Percentiles rank a stretch among this genome's conserved stretches.
Conservation (phyloP, 92 coral and sea anemone species). For the Umimayanthus kanabou region DNA sequence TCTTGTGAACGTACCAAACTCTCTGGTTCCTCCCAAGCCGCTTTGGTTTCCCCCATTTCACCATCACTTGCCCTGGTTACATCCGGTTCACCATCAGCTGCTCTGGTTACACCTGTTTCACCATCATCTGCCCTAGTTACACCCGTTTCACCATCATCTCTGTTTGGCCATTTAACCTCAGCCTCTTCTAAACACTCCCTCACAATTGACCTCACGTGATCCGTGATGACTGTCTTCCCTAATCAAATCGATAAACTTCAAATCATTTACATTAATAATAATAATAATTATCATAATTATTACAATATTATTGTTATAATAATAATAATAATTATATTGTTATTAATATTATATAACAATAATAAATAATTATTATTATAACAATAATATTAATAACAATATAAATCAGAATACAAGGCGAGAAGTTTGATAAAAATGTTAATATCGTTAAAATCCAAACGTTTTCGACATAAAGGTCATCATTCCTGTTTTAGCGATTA, state of each 20-base stretch:
- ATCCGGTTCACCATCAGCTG: constrained; percentile 33
- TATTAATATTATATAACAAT: too few species aligned
- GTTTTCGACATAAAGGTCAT: too few species aligned
- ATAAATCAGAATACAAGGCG: too few species aligned
- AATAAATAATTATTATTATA: too few species aligned
- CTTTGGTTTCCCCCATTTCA: constrained; percentile 39
- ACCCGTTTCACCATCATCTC: constrained; percentile 1
- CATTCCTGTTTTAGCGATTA: too few species aligned
- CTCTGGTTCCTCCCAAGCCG: constrained; percentile 51
- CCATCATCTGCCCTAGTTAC: constrained; percentile 19
- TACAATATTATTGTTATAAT: too few species aligned
- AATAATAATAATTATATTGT: too few species aligned
- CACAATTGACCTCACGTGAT: constrained; percentile 94
- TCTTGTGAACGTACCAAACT: constrained; percentile 21
- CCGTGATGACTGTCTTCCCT: constrained; percentile 81
- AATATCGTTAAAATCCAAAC: too few species aligned
- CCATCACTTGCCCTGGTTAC: constrained; percentile 19
- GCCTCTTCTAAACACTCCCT: constrained; percentile 93
- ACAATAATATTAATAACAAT: too few species aligned
- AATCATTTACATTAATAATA: not conserved
- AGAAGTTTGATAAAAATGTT: too few species aligned
- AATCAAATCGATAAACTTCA: not conserved
- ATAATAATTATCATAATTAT: too few species aligned
- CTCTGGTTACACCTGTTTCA: constrained; percentile 36
- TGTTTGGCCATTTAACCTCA: constrained; percentile 62